phyloP scores from a whole-genome alignment of 2,888 invertebrate species.

The Hypomecis atomaria region DNA sequence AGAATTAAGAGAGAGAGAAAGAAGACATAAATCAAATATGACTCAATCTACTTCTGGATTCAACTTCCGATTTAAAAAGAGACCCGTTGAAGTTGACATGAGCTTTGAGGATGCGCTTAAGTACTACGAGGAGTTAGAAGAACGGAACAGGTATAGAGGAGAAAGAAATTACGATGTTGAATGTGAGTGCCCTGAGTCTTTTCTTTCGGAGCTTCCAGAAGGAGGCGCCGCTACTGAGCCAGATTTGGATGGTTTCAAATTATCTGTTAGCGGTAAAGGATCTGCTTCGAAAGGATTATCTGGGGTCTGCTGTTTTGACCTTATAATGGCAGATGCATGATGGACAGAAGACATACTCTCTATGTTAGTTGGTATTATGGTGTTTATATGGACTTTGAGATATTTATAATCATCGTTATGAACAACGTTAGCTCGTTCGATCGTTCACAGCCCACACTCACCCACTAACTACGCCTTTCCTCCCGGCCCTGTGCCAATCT shows the following conservation, averaged over 20 bases:
- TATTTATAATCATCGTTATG: too few species aligned
- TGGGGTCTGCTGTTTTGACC: constrained; percentile 45
- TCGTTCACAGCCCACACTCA: too few species aligned
- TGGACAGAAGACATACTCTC: neutral
- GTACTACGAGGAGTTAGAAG: constrained; percentile 41
- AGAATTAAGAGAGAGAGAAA: constrained; percentile 18
- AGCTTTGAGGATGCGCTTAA: constrained; percentile 57
- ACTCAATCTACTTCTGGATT: constrained; percentile 63
- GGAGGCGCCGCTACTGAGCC: constrained; percentile 16
- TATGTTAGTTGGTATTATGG: neutral
- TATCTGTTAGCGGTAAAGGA: constrained; percentile 58
- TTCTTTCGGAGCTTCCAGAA: neutral
- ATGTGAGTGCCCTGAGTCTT: constrained; percentile 51
- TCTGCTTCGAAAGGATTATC: constrained; percentile 53
- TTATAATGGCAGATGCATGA: neutral
- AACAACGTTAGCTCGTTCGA: too few species aligned
- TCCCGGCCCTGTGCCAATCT: too few species aligned
- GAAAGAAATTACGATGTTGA: constrained; percentile 17
- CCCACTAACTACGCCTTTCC: too few species aligned
- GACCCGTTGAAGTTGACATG: constrained; percentile 44
- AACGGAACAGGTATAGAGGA: constrained; percentile 35
- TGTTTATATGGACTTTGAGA: neutral
- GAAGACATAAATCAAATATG: constrained; percentile 53
- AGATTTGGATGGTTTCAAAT: constrained; percentile 48
- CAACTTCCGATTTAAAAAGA: constrained; percentile 48